These are phyloP conservation scores for Lysandra bellargus DNA, from an alignment of 2,888 invertebrate species.

Conservation along the genomic window DNA sequence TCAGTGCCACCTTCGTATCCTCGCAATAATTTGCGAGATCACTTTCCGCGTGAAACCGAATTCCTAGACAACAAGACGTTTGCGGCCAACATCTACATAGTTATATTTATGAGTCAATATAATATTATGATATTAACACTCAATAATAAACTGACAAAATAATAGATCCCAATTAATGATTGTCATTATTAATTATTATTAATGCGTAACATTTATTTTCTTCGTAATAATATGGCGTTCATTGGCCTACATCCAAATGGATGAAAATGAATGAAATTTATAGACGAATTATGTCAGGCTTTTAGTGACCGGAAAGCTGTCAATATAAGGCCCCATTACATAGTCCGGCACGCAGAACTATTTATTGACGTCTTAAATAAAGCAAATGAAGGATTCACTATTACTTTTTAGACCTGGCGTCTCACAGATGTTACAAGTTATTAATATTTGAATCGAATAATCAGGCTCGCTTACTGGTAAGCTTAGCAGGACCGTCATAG, in stretches of 20 bases:
- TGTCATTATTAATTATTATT: conserved; percentile 15
- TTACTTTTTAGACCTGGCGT: not conserved
- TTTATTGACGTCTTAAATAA: not conserved
- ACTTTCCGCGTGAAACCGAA: no score
- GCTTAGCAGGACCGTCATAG: no score
- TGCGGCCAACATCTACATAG: not conserved
- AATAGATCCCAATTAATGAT: conserved; percentile 3
- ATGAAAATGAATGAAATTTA: conserved; percentile 15
- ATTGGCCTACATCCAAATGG: conserved; percentile 26
- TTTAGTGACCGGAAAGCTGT: conserved; percentile 11
- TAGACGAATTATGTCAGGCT: conserved; percentile 5
- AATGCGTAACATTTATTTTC: conserved; percentile 7
- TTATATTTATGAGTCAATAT: not conserved
- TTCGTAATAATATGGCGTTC: conserved; percentile 5
- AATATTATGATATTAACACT: not conserved
- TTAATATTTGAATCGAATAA: not conserved
- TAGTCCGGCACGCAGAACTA: not conserved
- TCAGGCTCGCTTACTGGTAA: no score
- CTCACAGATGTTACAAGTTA: not conserved
- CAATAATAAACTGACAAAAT: not conserved
- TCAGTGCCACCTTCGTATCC: no score
- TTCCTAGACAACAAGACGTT: no score
- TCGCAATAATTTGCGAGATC: no score
- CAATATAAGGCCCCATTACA: not conserved
- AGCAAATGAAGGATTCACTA: not conserved